Conservation (phyloP, 2,888 invertebrate genomes). For the Xestia xanthographa region DNA sequence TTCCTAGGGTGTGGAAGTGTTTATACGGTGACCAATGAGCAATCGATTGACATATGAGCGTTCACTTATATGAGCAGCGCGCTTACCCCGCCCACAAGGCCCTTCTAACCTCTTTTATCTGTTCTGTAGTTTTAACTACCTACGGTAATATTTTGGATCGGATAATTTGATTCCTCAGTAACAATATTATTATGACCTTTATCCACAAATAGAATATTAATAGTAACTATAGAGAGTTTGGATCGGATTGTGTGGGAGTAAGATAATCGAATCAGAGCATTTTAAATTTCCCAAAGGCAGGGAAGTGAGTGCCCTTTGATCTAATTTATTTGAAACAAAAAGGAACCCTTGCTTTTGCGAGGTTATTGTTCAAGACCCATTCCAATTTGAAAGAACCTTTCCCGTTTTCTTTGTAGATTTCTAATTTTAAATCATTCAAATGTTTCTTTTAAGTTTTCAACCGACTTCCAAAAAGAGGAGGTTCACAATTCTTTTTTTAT, state of each 20-base stretch:
- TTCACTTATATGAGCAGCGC: too few relatives aligned
- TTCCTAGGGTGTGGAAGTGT: too few relatives aligned
- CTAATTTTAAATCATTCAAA: neutral
- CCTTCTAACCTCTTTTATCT: too few relatives aligned
- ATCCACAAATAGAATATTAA: slow-evolving; percentile 56
- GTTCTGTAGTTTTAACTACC: too few relatives aligned
- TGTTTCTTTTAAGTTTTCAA: too few relatives aligned
- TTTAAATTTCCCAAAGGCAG: slow-evolving; percentile 72
- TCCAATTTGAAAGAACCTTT: slow-evolving; percentile 6
- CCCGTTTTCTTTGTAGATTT: neutral
- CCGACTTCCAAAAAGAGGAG: too few relatives aligned
- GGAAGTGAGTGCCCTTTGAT: slow-evolving; percentile 47
- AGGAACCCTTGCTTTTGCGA: slow-evolving; percentile 29
- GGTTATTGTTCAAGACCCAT: slow-evolving; percentile 17
- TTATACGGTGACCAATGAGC: too few relatives aligned
- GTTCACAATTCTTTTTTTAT: too few relatives aligned
- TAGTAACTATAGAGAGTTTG: slow-evolving; percentile 38
- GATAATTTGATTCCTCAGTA: neutral
- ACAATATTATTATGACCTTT: neutral
- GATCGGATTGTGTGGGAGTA: slow-evolving; percentile 27
- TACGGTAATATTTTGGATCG: neutral
- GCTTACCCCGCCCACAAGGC: too few relatives aligned
- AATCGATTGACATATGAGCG: too few relatives aligned
- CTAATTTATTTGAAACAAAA: slow-evolving; percentile 59
- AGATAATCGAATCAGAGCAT: slow-evolving; percentile 72